Conservation (phyloP, 2,888 invertebrate species). For the Rotaria sp. region DNA sequence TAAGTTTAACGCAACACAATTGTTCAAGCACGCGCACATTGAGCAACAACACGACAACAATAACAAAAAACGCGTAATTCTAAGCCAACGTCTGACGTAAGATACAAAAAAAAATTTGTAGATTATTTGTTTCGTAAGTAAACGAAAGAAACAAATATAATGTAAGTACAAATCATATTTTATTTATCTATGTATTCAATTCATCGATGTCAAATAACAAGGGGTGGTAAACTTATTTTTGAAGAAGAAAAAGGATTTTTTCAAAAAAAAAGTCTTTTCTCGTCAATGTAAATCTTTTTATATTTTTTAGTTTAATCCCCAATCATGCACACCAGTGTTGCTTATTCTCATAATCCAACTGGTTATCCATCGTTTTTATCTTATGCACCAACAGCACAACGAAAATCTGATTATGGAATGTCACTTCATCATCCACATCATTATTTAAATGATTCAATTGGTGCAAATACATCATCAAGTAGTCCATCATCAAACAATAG, state of each 20-base stretch:
- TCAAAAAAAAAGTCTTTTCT: background rate
- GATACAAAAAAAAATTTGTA: background rate
- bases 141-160: constrained; percentile 7
- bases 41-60: constrained; percentile 15
- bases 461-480: constrained; percentile 17
- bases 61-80: constrained; percentile 9
- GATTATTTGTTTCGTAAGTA: background rate
- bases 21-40: constrained; percentile 22
- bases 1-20: constrained; percentile 24
- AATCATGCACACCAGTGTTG: too few species aligned
- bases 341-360: too few species aligned
- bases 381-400: background rate
- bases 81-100: constrained; percentile 4
- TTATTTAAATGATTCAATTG: constrained; percentile 14
- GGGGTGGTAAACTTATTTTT: background rate
- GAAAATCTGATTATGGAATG: constrained; percentile 15
- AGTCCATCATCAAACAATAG: background rate
- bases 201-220: background rate
- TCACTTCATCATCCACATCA: constrained; percentile 21
- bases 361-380: too few species aligned
- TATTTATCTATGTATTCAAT: background rate
- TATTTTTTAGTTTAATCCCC: too few species aligned
- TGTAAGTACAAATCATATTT: constrained; percentile 11
- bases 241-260: background rate
- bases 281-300: too few species aligned